Evolutionary conservation across 2,113 vertebrate genomes (phyloP), one percentile per base, ranked within the genome.

Genomic region (Lepidothrix coronata): DNA sequence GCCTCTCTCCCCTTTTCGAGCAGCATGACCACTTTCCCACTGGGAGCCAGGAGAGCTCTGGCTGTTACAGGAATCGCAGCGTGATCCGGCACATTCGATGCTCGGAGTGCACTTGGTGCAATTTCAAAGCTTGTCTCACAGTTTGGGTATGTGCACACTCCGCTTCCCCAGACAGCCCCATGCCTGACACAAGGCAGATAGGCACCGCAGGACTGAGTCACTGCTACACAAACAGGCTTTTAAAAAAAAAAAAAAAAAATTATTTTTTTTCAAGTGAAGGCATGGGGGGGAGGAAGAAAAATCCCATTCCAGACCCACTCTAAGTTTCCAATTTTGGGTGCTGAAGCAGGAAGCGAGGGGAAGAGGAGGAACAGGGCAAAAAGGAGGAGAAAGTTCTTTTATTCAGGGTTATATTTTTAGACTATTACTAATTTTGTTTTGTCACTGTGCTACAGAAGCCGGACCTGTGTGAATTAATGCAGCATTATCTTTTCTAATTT

Each of bases 111-210:
- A 11, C 83, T 95, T 93, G 93, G 96, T 88, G 96, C 91, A 30
- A 74, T 92, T 97, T 97, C 92, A 97, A 96, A 70, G 73, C 91
- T 97, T 97, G 94, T 90, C 92, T 98, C 97, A 97, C 19, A 33
- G 30, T 83, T 97, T 81, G 95, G 91, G 95, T 97, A 98, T 98
- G 97, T 33, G 51, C 30, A 30, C 52, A 58, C 88, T 94, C 95
- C 33, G 96, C 94, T 97, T 96, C 96, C 96, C 96, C 93, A 96
- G 91, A 90, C 96, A 95, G 97, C 92, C 92, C 87, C 93, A 93
- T n/a, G 87, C 91, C 96, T 96, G 93, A 94, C 95, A 95, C 85
- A 80, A 96, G 94, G 96, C 96, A 95, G 94, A 94, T 67, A 97
- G 90, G 95, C 95, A 95, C 75, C 35, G 19, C 80, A 84, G 94